phyloP scores from a whole-genome alignment of 2,797 vertebrate genomes.

The Eidolon dupreanum region DNA sequence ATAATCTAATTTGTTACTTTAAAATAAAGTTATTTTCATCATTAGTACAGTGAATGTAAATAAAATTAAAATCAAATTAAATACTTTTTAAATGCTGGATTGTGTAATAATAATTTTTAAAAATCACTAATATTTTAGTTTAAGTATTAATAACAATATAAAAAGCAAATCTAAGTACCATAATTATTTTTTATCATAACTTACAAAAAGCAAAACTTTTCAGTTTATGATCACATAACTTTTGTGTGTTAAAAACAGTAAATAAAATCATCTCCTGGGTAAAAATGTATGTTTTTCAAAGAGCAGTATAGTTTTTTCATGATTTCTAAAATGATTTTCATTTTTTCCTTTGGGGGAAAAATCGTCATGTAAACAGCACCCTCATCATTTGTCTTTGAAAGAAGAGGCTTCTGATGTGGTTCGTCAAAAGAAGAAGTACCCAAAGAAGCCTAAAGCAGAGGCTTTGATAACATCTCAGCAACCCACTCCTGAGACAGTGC shows the following conservation, averaged over 20 bases:
- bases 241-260: conserved; percentile 68
- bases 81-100: conserved; percentile 49
- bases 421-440: conserved; percentile 93
- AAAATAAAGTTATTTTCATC: conserved; percentile 47
- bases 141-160: conserved; percentile 53
- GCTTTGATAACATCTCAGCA: conserved; percentile 87
- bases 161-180: conserved; percentile 59
- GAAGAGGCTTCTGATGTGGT: conserved; percentile 90
- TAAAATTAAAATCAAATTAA: conserved; percentile 58
- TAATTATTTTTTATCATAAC: conserved; percentile 59
- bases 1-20: conserved; percentile 13
- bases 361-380: conserved; percentile 83
- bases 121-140: conserved; percentile 34
- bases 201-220: conserved; percentile 61
- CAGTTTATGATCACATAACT: conserved; percentile 41
- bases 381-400: conserved; percentile 90
- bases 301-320: conserved; percentile 65
- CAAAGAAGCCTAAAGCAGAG: conserved; percentile 90
- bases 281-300: conserved; percentile 75
- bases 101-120: not conserved
- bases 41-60: conserved; percentile 37
- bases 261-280: conserved; percentile 68
- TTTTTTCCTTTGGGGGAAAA: conserved; percentile 74
- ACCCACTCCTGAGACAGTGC: conserved; percentile 86
- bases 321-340: conserved; percentile 76